Evolutionary conservation across 2,113 vertebrate genomes (phyloP), one percentile per base, ranked within the genome.

Genomic region (Petroica traversi): DNA sequence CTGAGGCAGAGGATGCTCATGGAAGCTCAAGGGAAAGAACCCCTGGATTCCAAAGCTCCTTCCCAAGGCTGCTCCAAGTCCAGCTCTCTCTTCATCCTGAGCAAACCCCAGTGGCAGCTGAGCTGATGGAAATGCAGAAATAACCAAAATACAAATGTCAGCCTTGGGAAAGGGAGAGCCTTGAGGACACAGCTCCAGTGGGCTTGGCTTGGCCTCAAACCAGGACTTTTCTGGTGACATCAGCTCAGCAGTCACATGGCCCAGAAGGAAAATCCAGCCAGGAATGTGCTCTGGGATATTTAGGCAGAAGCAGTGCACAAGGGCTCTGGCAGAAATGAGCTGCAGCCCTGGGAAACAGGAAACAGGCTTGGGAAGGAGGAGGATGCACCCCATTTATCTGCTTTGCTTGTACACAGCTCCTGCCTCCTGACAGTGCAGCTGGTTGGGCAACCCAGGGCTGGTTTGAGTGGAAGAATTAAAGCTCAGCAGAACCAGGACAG

Each of bases 261-360:
- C 80, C 41, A 26, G 19, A 57, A 38, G 40, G 67, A 63, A 93
- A 91, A 93, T 34, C 43, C 91, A 87, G 86, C 5, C 68, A 95
- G 79, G 89, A 94, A 94, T 68, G 66, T 25, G 43, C 76, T 52
- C 73, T 46, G 80, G 51, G 54, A 76, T 87, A 68, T 78, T 95
- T 46, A 73, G 87, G 89, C 74, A 75, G n/a, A 33, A 22, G 33
- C 86, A 24, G 73, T 93, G 92, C 59, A 69, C 58, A 73, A 31
- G 79, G 78, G 79, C 88, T 48, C 36, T 72, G 81, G 57, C 61
- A 92, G 64, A 38, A 89, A 85, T 2, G 66, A 94, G 79, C 88
- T 92, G 91, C 41, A 84, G 88, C 61, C 41, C 83, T 87, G 89
- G 61, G 92, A 97, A 95, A 78, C 73, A 89, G 92, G 86, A 95